A percentile compares a stretch with the other conserved stretches of the same genome.
Conservation (phyloP, 1,140 invertebrate species). For the Nixonia krombeini region DNA sequence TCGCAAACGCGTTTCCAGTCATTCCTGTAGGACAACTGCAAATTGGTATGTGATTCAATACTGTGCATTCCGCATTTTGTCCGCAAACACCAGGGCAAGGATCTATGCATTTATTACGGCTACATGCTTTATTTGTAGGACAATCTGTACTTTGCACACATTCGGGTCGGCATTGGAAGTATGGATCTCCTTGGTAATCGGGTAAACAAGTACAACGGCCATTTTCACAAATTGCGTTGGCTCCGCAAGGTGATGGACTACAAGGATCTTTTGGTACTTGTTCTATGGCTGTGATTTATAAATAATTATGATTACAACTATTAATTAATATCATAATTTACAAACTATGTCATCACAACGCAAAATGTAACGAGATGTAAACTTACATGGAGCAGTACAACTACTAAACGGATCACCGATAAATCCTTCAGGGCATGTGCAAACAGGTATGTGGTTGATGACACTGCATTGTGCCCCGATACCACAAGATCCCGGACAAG, state of each 20-base stretch:
- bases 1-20: slow-evolving; percentile 80
- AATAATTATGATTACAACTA: not conserved
- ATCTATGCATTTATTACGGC: slow-evolving; percentile 78
- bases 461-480: slow-evolving; percentile 79
- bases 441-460: slow-evolving; percentile 80
- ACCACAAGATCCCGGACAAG: slow-evolving; percentile 83
- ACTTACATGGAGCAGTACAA: slow-evolving; percentile 72
- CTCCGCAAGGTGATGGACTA: slow-evolving; percentile 80
- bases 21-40: slow-evolving; percentile 79
- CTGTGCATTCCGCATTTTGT: slow-evolving; percentile 75
- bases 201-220: slow-evolving; percentile 77
- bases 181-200: slow-evolving; percentile 78
- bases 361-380: no score
- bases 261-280: slow-evolving; percentile 74
- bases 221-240: slow-evolving; percentile 77
- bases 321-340: not conserved
- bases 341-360: not conserved
- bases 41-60: slow-evolving; percentile 77
- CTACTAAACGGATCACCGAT: slow-evolving; percentile 79
- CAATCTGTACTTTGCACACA: slow-evolving; percentile 78
- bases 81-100: slow-evolving; percentile 82
- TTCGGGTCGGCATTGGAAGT: slow-evolving; percentile 79
- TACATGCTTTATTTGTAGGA: slow-evolving; percentile 74
- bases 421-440: slow-evolving; percentile 77
- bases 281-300: slow-evolving; percentile 15